Conservation (phyloP, 2,888 invertebrate genomes). For the Meiosimyza decipiens region DNA sequence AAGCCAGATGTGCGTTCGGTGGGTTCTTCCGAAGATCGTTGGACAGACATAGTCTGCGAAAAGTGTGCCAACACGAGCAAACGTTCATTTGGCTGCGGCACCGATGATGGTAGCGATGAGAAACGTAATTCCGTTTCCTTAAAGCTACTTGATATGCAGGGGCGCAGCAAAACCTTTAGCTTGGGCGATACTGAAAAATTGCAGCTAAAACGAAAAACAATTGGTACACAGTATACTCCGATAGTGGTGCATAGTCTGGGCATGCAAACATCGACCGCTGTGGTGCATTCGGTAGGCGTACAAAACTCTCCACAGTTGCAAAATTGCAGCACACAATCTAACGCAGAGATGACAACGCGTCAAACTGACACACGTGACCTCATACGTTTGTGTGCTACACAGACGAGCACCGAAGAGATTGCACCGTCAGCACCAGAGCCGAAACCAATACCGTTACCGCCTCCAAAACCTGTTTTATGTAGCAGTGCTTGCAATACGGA, state of each 20-base stretch:
- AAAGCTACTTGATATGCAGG: conserved; percentile 63
- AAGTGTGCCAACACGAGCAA: conserved; percentile 68
- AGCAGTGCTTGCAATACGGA: conserved; percentile 53
- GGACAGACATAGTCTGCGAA: conserved; percentile 68
- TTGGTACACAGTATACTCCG: conserved; percentile 57
- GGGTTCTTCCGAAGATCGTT: conserved; percentile 69
- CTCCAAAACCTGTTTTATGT: conserved; percentile 42
- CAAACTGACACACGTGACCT: conserved; percentile 67
- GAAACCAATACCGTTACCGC: not conserved
- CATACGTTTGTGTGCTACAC: conserved; percentile 52
- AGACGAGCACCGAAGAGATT: conserved; percentile 56
- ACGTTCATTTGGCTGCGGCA: conserved; percentile 72
- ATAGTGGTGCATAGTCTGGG: conserved; percentile 51
- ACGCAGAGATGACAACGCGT: conserved; percentile 50
- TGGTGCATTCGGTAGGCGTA: conserved; percentile 53
- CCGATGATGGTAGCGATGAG: conserved; percentile 51
- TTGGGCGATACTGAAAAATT: conserved; percentile 70
- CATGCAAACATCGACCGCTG: conserved; percentile 55
- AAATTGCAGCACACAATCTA: conserved; percentile 54
- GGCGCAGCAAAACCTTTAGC: conserved; percentile 72
- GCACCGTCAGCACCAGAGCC: conserved; percentile 40
- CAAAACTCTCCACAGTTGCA: conserved; percentile 53
- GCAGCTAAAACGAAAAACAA: conserved; percentile 62
- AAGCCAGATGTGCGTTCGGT: conserved; percentile 67
- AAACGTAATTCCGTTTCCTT: conserved; percentile 61